phyloP scores from a whole-genome alignment of 2,797 vertebrate genomes.

The Cheirogaleus major region DNA sequence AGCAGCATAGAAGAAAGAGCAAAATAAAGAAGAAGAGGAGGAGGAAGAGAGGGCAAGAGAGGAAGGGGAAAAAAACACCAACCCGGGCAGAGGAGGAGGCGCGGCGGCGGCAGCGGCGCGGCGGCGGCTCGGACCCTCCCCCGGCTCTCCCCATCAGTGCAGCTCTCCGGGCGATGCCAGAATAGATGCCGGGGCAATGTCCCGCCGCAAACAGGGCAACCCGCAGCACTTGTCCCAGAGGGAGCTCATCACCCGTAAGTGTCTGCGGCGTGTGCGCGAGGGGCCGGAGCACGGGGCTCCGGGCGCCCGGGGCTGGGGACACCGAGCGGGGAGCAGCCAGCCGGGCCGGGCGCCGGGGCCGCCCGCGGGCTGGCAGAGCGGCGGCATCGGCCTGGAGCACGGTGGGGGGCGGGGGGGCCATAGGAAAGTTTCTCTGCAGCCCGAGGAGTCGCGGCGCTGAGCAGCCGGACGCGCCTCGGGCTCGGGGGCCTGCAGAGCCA shows the following conservation, averaged over 20 bases:
- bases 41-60: slow-evolving; percentile 80
- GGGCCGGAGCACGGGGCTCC: slow-evolving; percentile 78
- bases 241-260: slow-evolving; percentile 96
- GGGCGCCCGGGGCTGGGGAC: slow-evolving; percentile 67
- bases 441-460: neutral
- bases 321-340: slow-evolving; percentile 39
- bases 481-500: slow-evolving; percentile 39
- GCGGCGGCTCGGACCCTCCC: slow-evolving; percentile 75
- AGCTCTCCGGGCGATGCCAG: slow-evolving; percentile 97
- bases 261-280: slow-evolving; percentile 81
- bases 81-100: slow-evolving; percentile 76
- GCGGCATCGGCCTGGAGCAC: neutral
- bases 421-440: slow-evolving; percentile 73
- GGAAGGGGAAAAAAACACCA: slow-evolving; percentile 65
- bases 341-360: slow-evolving; percentile 15
- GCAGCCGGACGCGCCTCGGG: neutral
- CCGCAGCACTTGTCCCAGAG: slow-evolving; percentile 99
- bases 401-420: neutral
- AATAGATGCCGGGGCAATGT: slow-evolving; percentile 99
- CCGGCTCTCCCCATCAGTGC: slow-evolving; percentile 87
- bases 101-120: slow-evolving; percentile 69
- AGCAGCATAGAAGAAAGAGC: slow-evolving; percentile 70
- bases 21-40: slow-evolving; percentile 81
- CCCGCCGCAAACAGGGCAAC: slow-evolving; percentile 99
- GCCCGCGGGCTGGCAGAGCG: neutral